Conservation (phyloP, 2,888 invertebrate genomes). For the Atethmia centrago region DNA sequence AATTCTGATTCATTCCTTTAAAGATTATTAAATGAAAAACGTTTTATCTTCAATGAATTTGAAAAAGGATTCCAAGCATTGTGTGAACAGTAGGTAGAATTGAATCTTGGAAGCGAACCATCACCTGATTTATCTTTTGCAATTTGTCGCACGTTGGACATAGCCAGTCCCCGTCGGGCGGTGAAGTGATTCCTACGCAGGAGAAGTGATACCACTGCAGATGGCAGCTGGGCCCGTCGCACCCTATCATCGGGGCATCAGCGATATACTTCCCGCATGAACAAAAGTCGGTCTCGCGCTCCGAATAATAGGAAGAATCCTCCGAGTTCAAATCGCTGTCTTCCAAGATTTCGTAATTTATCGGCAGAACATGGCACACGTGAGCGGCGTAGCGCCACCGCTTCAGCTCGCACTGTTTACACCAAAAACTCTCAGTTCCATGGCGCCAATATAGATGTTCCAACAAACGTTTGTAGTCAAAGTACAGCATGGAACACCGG, state of each 20-base stretch:
- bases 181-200: constrained; percentile 77
- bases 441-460: constrained; percentile 84
- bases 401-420: constrained; percentile 75
- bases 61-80: constrained; percentile 4
- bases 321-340: constrained; percentile 54
- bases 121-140: constrained; percentile 58
- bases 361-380: constrained; percentile 79
- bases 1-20: constrained; percentile 28
- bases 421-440: constrained; percentile 80
- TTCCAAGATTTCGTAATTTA: constrained; percentile 64
- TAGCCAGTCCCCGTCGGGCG: constrained; percentile 81
- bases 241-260: constrained; percentile 80
- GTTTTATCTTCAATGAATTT: constrained; percentile 8
- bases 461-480: constrained; percentile 77
- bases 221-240: constrained; percentile 76
- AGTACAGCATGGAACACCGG: constrained; percentile 75
- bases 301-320: constrained; percentile 52
- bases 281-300: constrained; percentile 74
- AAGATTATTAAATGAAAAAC: constrained; percentile 35
- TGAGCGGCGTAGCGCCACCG: constrained; percentile 80
- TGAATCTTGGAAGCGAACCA: constrained; percentile 14
- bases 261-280: constrained; percentile 76
- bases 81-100: not conserved
- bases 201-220: constrained; percentile 82
- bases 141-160: constrained; percentile 75